Base-by-base conservation (phyloP, 2,888 invertebrate genomes). In the Micoletzkya japonica region DNA sequence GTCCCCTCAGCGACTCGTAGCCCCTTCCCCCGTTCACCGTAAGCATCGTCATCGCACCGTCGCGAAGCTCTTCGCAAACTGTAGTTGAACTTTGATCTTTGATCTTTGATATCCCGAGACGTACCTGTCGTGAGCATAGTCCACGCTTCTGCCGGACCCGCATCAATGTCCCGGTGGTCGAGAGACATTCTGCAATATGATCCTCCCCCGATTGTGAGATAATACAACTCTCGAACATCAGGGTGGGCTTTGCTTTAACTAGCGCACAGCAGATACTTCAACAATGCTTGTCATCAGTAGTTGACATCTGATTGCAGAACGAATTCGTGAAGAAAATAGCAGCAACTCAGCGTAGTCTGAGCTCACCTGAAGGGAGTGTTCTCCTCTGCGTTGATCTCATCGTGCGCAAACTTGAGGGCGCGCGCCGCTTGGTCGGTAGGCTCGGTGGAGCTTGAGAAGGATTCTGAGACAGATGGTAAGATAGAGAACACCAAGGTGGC, bases 41-140 rank as follows among this genome's bases (percentile, higher is more conserved):
- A 17, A 85, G 73, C 75, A 85, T 70, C 10, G 79, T 64, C 82
- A 85, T 82, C 61, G 83, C 84, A 2, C 85, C 85, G 7, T 34
- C 54, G 64, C 82, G 78, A 39, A 85, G 74, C 67, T 82, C 79
- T 17, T 78, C 76, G 59, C 85, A 85, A 1, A 85, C 85, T 80
- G 70, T 54, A 83, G 70, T n/a, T n/a, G n/a, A n/a, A n/a, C n/a
- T n/a, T 28, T 17, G n/a, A 49, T 58, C 4, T 17, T 68, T 54
- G 24, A 4, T 34, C 24, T 39, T 2, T 2, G 39, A 37, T 4
- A 4, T 32, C 50, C 7, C 24, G 17, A 34, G n/a, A 34, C 50
- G 20, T 44, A 75, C 73, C 73, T 4, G 75, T 73, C 24, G 74
- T 75, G 26, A 78, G 73, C 72, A 79, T 74, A 26, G 74, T 73